Base-by-base conservation (phyloP, 1,140 invertebrate species). In the Pomacea maculata region DNA sequence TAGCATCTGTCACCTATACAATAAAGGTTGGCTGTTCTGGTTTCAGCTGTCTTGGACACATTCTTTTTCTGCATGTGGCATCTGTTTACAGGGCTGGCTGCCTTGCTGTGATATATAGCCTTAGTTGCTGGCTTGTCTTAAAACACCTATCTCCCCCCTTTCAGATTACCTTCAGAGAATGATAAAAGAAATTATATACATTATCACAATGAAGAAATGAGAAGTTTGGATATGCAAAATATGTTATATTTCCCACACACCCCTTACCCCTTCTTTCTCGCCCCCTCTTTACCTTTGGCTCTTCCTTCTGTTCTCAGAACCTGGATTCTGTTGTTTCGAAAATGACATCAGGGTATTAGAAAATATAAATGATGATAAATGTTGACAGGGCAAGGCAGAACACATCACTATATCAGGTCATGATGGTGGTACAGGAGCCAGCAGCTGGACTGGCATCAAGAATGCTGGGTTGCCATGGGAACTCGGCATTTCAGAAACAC, bases 321-420 rank as follows among this genome's bases (percentile, higher is more conserved):
- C 7, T 75, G 21, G 2, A 54, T 54, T 15, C 73, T 45, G 67
- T 34, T 71, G 8, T 19, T 15, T 65, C 8, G 68, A 9, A 79
- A 52, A 54, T n/a, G 54, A 77, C 63, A n/a, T 65, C 11, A 25
- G 25, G 25, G 25, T 25, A 25, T 25, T 25, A 25, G 54, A 34
- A 57, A 55, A 52, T 77, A n/a, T 72, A 15, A 54, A 61, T 45
- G 78, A 57, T 70, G 65, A 78, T 76, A 89, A 5, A 72, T 83
- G 55, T 75, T 75, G 77, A 0, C 85, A 96, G 95, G 98, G 97
- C 71, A 99, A 99, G 93, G 97, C 97, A 12, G 98, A 99, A 88
- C 98, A 99, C 89, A 98, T 99, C 85, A 97, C 98, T 12, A 98
- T 99, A 85, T 99, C 98, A 55, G 98, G 98, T 0, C 98, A 99